These are phyloP conservation scores for Grammomys surdaster DNA, from an alignment of 2,113 vertebrate species.

Conservation along the genomic window DNA sequence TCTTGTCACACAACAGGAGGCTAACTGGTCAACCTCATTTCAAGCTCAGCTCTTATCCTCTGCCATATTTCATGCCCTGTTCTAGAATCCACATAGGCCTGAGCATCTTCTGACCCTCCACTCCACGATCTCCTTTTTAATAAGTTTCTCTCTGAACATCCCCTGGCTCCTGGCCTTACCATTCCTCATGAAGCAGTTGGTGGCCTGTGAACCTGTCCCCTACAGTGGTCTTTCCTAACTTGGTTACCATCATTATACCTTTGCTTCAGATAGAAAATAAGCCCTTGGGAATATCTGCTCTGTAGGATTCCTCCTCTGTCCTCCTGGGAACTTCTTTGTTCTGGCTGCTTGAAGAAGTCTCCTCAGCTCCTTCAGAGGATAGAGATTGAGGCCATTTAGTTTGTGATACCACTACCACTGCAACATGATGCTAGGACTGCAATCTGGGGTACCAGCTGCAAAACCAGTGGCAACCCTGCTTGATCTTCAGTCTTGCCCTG, in stretches of 20 bases:
- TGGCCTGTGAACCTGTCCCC: neutral
- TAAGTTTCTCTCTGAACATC: accelerated
- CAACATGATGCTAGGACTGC: neutral
- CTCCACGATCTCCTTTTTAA: neutral
- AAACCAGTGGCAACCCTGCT: accelerated
- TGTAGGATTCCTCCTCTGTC: neutral
- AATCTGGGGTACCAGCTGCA: neutral
- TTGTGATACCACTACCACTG: neutral
- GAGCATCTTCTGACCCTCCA: neutral
- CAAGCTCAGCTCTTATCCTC: neutral
- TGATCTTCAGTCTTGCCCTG: accelerated
- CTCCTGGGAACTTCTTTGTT: neutral
- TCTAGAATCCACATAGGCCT: accelerated
- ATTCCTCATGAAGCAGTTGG: accelerated
- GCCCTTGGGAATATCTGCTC: neutral
- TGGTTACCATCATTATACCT: accelerated
- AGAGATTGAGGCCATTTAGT: neutral
- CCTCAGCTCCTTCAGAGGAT: accelerated
- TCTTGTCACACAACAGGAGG: neutral
- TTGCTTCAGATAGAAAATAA: neutral
- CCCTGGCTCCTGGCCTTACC: accelerated
- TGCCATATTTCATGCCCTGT: accelerated
- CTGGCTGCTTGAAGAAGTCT: neutral
- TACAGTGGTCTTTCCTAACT: neutral
- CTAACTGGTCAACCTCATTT: too few species aligned